These are phyloP conservation scores for Glaucopsyche alexis DNA, from an alignment of 2,888 invertebrate genomes.

Conservation along the genomic window DNA sequence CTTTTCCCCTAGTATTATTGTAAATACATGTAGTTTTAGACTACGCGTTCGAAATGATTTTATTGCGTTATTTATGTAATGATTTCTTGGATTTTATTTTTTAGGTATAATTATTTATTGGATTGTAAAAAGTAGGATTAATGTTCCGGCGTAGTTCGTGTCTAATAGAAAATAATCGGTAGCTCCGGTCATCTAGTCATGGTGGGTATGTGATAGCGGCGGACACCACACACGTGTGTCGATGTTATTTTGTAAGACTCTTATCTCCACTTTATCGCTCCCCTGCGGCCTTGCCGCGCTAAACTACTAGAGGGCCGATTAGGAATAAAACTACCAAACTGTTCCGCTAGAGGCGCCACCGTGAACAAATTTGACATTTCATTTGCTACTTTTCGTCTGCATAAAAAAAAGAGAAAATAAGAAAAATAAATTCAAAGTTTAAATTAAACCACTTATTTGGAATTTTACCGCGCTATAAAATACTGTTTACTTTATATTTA, in stretches of 20 bases:
- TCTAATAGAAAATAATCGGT: conserved; percentile 43
- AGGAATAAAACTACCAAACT: no score
- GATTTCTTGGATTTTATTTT: conserved; percentile 37
- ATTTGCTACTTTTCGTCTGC: no score
- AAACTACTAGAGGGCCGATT: background rate
- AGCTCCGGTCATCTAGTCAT: conserved; percentile 68
- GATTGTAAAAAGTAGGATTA: conserved; percentile 77
- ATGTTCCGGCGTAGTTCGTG: conserved; percentile 51
- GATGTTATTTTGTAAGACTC: conserved; percentile 43
- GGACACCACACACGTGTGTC: conserved; percentile 47
- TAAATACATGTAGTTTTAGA: conserved; percentile 72
- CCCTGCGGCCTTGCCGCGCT: background rate
- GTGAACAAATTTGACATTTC: no score
- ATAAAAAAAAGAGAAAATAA: no score
- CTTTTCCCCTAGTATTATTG: conserved; percentile 66
- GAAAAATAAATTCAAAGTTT: no score
- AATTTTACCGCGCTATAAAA: no score
- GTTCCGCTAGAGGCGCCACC: no score
- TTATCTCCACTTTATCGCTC: conserved; percentile 20
- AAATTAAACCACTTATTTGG: no score
- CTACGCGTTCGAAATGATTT: conserved; percentile 53
- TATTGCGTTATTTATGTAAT: conserved; percentile 42
- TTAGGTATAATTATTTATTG: conserved; percentile 43
- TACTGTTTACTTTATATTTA: no score
- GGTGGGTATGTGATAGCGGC: conserved; percentile 58